These are phyloP conservation scores for Ephydatia muelleri DNA, from an alignment of 37 sponge, comb jelly and placozoan species.

Conservation along the genomic window DNA sequence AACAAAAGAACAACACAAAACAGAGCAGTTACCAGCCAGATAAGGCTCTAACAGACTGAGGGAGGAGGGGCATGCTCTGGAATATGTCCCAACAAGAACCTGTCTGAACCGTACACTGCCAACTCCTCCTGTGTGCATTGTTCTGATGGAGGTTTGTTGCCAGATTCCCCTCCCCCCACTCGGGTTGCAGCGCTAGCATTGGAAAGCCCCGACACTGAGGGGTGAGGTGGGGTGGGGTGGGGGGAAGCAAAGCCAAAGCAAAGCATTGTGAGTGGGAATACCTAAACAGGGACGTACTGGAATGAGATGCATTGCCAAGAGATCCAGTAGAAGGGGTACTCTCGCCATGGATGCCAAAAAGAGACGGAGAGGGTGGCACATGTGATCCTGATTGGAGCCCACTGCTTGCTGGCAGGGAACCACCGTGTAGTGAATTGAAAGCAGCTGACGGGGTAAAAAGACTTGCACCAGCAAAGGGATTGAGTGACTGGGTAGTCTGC, in stretches of 20 bases:
- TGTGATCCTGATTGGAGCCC: neutral
- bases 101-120: constrained; percentile 53
- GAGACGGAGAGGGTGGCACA: neutral
- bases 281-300: too few relatives aligned
- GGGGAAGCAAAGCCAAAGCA: too few relatives aligned
- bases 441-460: neutral
- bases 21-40: too few relatives aligned
- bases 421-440: neutral
- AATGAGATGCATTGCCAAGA: neutral
- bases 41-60: constrained; percentile 16
- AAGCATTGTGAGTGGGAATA: too few relatives aligned
- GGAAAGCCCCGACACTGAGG: neutral
- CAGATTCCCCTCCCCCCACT: neutral
- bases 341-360: neutral
- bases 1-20: too few relatives aligned
- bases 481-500: neutral
- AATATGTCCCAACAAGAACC: constrained; percentile 51
- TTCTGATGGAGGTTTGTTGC: neutral
- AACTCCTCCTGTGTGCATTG: constrained; percentile 31
- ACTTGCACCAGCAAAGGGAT: neutral
- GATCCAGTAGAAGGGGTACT: neutral
- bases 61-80: constrained; percentile 65
- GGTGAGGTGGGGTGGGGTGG: too few relatives aligned
- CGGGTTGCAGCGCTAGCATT: neutral
- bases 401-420: neutral